phyloP scores from a whole-genome alignment of 2,797 vertebrate genomes.

The Heliangelus exortis region DNA sequence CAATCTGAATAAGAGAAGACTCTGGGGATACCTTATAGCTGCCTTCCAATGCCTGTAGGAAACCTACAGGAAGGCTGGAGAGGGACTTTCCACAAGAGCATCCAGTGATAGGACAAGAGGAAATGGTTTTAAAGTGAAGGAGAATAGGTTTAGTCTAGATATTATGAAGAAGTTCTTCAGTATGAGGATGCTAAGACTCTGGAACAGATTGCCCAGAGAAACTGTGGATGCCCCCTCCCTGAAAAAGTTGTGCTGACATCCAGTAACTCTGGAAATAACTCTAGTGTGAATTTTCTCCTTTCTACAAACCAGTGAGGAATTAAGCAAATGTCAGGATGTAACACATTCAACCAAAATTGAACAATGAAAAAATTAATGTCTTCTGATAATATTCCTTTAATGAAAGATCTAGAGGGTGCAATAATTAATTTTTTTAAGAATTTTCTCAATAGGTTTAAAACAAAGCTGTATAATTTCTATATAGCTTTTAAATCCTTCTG shows the following conservation, averaged over 20 bases:
- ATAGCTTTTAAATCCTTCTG: accelerated
- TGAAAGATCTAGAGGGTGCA: neutral
- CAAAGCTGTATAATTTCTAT: neutral
- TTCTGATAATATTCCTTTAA: neutral
- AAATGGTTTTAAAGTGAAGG: too few species aligned
- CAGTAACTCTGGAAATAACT: neutral
- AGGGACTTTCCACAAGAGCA: too few species aligned
- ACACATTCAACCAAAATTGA: neutral
- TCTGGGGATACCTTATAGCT: too few species aligned
- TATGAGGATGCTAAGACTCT: too few species aligned
- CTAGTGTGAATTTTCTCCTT: neutral
- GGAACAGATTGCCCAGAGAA: too few species aligned
- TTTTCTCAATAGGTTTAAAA: neutral
- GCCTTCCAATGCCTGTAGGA: too few species aligned
- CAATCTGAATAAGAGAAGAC: too few species aligned
- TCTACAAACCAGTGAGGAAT: neutral
- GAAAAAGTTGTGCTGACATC: neutral
- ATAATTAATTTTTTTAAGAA: too few species aligned
- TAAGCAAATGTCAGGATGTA: neutral
- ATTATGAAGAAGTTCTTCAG: too few species aligned
- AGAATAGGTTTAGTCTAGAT: too few species aligned
- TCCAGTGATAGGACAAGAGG: too few species aligned
- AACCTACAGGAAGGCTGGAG: too few species aligned
- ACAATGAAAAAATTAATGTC: neutral
- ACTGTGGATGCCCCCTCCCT: neutral